A percentile compares a stretch with the other conserved stretches of the same genome.
Conservation (phyloP, 2,797 vertebrate genomes). For the Atherinosoma microstoma region DNA sequence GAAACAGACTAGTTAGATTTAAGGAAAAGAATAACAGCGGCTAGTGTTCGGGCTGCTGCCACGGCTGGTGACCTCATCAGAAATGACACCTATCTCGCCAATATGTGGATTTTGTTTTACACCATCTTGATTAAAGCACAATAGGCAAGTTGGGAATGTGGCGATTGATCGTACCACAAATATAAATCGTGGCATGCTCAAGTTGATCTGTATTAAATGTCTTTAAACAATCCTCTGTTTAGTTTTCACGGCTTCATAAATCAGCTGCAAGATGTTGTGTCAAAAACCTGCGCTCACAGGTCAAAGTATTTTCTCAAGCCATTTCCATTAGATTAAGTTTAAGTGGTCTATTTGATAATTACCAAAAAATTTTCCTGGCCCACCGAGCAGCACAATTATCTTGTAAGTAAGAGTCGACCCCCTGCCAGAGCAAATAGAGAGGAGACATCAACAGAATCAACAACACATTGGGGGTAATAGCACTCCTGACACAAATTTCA, state of each 20-base stretch:
- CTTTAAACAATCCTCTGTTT: constrained; percentile 4
- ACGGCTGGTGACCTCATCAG: constrained; percentile 55
- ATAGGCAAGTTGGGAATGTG: constrained; percentile 16
- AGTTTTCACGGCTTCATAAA: constrained; percentile 26
- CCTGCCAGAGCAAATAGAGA: constrained; percentile 70
- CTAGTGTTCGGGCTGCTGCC: constrained; percentile 53
- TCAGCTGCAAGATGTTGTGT: constrained; percentile 44
- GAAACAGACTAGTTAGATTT: constrained; percentile 47
- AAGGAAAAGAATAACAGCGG: constrained; percentile 60
- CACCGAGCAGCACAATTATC: constrained; percentile 50
- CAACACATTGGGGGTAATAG: constrained; percentile 45
- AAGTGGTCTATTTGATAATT: constrained; percentile 79
- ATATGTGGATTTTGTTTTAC: constrained; percentile 21
- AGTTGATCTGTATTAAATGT: constrained; percentile 18
- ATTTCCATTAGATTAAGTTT: constrained; percentile 73
- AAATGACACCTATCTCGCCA: constrained; percentile 65
- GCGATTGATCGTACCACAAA: neutral
- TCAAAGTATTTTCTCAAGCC: constrained; percentile 61
- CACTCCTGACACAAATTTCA: constrained; percentile 62
- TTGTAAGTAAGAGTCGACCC: constrained; percentile 34
- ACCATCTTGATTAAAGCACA: constrained; percentile 25
- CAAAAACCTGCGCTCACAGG: constrained; percentile 25
- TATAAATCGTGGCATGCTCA: constrained; percentile 3
- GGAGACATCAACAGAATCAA: constrained; percentile 54
- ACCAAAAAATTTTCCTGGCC: constrained; percentile 58